Conservation (phyloP, 1,140 invertebrate genomes). For the Drosophila bifasciata region DNA sequence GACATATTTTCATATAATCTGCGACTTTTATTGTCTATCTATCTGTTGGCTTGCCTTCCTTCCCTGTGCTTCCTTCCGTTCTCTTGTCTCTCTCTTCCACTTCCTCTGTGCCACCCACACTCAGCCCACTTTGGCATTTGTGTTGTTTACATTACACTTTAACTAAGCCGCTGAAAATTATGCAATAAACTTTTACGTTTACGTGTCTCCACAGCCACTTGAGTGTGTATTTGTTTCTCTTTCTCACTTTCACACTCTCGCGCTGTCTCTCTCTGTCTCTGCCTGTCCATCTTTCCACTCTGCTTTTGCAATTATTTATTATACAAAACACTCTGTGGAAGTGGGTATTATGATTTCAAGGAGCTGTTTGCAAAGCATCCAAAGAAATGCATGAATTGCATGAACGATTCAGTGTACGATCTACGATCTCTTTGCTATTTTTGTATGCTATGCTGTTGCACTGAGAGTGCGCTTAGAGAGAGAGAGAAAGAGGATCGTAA, state of each 20-base stretch:
- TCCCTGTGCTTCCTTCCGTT: constrained; percentile 8
- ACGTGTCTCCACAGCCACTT: constrained; percentile 62
- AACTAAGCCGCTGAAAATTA: constrained; percentile 75
- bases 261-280: constrained; percentile 1
- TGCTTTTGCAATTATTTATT: constrained; percentile 66
- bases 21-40: constrained; percentile 69
- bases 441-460: constrained; percentile 33
- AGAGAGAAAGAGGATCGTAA: too few relatives aligned
- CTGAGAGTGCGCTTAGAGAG: too few relatives aligned
- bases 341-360: too few relatives aligned
- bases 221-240: constrained; percentile 3
- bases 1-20: constrained; percentile 76
- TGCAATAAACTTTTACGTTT: constrained; percentile 80
- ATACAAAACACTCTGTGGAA: too few relatives aligned
- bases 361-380: too few relatives aligned
- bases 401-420: too few relatives aligned
- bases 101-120: constrained; percentile 1
- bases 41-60: constrained; percentile 15
- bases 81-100: not conserved
- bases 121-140: constrained; percentile 17
- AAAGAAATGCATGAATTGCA: too few relatives aligned
- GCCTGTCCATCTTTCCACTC: not conserved
- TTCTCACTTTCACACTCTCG: not conserved
- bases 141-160: constrained; percentile 80
- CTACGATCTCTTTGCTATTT: too few relatives aligned